Evolutionary conservation across 1,140 invertebrate species (phyloP).

Genomic region (Drosophila burlai): DNA sequence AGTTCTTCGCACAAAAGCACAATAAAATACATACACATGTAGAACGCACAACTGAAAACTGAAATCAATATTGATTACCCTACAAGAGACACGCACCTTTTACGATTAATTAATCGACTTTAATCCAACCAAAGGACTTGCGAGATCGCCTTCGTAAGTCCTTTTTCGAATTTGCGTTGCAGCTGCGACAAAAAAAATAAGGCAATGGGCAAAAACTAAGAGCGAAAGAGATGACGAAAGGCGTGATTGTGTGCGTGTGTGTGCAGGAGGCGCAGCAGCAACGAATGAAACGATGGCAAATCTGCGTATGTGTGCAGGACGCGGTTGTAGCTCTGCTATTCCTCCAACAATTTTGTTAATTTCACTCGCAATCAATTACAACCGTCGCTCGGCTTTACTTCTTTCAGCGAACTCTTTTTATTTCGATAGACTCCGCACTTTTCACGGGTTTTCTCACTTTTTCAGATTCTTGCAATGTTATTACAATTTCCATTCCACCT

Average conservation of each 20-base stretch:
- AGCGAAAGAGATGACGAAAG: slow-evolving; percentile 57
- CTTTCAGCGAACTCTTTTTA: neutral
- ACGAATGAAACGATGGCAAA: slow-evolving; percentile 38
- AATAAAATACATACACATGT: neutral
- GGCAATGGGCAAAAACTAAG: slow-evolving; percentile 19
- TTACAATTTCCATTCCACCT: slow-evolving; percentile 29
- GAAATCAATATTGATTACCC: slow-evolving; percentile 63
- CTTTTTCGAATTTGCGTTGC: slow-evolving; percentile 78
- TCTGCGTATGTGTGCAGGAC: slow-evolving; percentile 39
- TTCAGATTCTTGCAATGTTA: slow-evolving; percentile 46
- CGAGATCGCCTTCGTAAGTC: slow-evolving; percentile 38
- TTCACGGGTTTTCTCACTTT: slow-evolving; percentile 31
- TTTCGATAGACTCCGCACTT: slow-evolving; percentile 11
- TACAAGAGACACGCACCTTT: slow-evolving; percentile 37
- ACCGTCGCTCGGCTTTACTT: neutral
- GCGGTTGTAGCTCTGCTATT: neutral
- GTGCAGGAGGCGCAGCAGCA: slow-evolving; percentile 59
- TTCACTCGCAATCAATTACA: neutral
- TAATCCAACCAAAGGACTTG: slow-evolving; percentile 14
- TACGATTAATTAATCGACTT: slow-evolving; percentile 11
- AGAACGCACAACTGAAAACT: slow-evolving; percentile 10
- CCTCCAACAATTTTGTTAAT: neutral
- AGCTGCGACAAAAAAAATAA: slow-evolving; percentile 69
- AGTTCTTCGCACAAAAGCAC: slow-evolving; percentile 14
- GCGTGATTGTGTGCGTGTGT: slow-evolving; percentile 27